Evolutionary conservation across 2,797 vertebrate species (phyloP).

Genomic region (Argyrosomus regius): DNA sequence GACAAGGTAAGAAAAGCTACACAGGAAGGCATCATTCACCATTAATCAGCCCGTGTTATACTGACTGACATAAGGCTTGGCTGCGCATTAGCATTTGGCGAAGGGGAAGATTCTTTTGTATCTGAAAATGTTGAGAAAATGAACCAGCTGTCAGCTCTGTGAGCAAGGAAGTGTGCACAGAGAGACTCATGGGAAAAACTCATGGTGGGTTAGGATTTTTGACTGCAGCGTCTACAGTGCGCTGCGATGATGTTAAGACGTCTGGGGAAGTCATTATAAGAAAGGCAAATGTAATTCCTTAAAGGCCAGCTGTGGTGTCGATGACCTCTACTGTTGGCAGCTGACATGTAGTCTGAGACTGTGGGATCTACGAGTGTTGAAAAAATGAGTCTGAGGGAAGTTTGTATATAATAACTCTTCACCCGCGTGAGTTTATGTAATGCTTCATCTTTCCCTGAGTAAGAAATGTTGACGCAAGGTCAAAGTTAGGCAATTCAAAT

Average conservation of each 20-base stretch:
- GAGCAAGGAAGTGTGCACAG: slow-evolving; percentile 66
- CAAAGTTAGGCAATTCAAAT: slow-evolving; percentile 7
- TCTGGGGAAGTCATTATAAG: slow-evolving; percentile 73
- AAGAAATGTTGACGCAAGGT: slow-evolving; percentile 22
- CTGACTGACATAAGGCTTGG: slow-evolving; percentile 24
- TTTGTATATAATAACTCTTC: slow-evolving; percentile 34
- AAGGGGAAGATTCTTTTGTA: slow-evolving; percentile 19
- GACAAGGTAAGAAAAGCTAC: slow-evolving; percentile 90
- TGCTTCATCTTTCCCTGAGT: slow-evolving; percentile 23
- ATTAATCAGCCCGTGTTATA: slow-evolving; percentile 6
- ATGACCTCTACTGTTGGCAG: slow-evolving; percentile 59
- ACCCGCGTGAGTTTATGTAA: slow-evolving; percentile 41
- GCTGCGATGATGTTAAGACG: slow-evolving; percentile 58
- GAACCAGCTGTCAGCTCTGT: slow-evolving; percentile 79
- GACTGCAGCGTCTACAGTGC: slow-evolving; percentile 47
- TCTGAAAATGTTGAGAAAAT: slow-evolving; percentile 54
- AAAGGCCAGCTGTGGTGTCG: slow-evolving; percentile 53
- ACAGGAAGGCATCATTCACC: background rate
- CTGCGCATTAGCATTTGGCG: slow-evolving; percentile 30
- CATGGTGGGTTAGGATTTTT: slow-evolving; percentile 63
- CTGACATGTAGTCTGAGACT: slow-evolving; percentile 41
- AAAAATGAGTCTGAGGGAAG: slow-evolving; percentile 17
- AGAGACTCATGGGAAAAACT: slow-evolving; percentile 66
- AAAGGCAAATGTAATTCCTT: slow-evolving; percentile 58
- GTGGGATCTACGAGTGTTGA: slow-evolving; percentile 35